Evolutionary conservation across 1,140 invertebrate genomes (phyloP).

Genomic region (Eriosoma lanigerum): DNA sequence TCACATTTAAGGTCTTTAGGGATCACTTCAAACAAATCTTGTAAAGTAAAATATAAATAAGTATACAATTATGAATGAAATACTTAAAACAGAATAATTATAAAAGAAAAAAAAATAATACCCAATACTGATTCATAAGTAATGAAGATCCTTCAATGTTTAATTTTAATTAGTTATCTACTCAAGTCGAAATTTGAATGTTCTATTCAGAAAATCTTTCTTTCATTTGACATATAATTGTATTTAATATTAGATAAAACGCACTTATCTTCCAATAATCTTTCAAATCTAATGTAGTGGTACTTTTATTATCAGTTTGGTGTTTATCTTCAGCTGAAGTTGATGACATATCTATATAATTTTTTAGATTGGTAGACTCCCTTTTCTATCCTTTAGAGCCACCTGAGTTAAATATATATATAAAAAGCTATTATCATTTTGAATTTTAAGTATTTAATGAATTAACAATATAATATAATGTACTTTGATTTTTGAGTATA

Average conservation of each 20-base stretch:
- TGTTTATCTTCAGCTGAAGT: slow-evolving; percentile 2
- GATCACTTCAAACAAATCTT: neutral
- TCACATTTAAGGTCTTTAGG: slow-evolving; percentile 2
- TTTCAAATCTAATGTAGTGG: neutral
- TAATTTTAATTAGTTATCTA: slow-evolving; percentile 6
- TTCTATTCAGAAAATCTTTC: slow-evolving; percentile 7
- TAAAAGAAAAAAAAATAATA: too few relatives aligned
- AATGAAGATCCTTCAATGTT: neutral
- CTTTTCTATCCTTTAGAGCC: neutral
- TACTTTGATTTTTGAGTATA: neutral
- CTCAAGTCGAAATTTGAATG: neutral
- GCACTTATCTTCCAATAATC: neutral
- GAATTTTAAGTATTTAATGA: neutral
- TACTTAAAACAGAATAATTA: neutral
- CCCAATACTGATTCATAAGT: neutral
- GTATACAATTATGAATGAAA: neutral
- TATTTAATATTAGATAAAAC: slow-evolving; percentile 3
- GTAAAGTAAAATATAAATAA: neutral
- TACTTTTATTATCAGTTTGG: neutral
- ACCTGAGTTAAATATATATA: neutral
- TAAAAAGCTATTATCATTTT: neutral
- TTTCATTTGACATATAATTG: slow-evolving; percentile 13
- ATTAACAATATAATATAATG: neutral
- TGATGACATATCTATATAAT: slow-evolving; percentile 4
- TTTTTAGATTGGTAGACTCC: neutral